Evolutionary conservation across 1,140 invertebrate species (phyloP).

Genomic region (Cephus cinctus): DNA sequence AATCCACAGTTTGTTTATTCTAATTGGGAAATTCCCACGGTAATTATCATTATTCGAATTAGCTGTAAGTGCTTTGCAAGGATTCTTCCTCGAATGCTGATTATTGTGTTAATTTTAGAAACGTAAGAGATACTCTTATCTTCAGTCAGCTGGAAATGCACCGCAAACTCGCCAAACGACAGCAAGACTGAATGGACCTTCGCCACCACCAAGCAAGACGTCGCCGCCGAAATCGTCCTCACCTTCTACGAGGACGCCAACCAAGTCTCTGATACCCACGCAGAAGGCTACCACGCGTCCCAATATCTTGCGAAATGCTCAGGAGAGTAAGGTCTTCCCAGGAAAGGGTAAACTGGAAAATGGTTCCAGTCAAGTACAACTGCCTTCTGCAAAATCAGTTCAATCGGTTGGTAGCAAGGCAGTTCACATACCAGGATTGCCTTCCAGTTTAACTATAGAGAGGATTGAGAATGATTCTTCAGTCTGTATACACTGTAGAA

Average conservation of each 20-base stretch:
- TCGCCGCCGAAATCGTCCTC: constrained; percentile 24
- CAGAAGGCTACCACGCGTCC: constrained; percentile 32
- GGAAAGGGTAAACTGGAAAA: constrained; percentile 32
- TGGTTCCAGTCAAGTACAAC: constrained; percentile 31
- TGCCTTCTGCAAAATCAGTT: constrained; percentile 39
- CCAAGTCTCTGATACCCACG: constrained; percentile 33
- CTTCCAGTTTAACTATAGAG: constrained; percentile 43
- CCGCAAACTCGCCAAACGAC: constrained; percentile 57
- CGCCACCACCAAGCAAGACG: constrained; percentile 37
- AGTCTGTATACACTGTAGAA: constrained; percentile 52
- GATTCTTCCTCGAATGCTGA: no score
- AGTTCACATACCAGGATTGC: constrained; percentile 46
- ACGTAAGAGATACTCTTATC: constrained; percentile 49
- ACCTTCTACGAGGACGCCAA: constrained; percentile 21
- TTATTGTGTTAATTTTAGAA: no score
- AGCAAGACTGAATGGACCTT: constrained; percentile 44
- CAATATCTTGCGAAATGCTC: constrained; percentile 37
- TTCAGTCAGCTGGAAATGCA: constrained; percentile 50
- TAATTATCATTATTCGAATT: no score
- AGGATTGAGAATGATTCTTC: constrained; percentile 47
- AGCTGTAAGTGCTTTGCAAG: no score
- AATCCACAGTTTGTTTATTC: constrained; percentile 60
- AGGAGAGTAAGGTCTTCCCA: constrained; percentile 30
- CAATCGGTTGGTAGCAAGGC: constrained; percentile 43
- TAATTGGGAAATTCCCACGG: constrained; percentile 42